A percentile compares a stretch with the other conserved stretches of the same genome.
These are phyloP conservation scores for Sisor rabdophorus DNA, from an alignment of 2,113 vertebrate genomes.

Conservation along the genomic window DNA sequence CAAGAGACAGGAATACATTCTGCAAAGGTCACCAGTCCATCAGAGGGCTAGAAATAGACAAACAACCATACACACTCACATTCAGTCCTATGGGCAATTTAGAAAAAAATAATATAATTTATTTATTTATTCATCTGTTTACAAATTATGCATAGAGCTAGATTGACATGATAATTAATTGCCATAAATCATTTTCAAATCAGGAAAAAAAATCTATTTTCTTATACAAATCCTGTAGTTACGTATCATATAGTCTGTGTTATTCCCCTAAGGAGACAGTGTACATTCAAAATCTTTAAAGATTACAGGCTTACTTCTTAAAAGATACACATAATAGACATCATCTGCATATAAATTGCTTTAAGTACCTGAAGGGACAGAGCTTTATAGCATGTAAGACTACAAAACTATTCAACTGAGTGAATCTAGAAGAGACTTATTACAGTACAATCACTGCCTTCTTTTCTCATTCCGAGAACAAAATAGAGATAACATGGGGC, in stretches of 20 bases:
- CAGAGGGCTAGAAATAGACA: too few species aligned
- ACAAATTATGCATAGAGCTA: too few species aligned
- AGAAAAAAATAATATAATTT: too few species aligned
- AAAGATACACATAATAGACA: conserved; percentile 66
- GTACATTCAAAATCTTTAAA: conserved; percentile 63
- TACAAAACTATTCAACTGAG: conserved; percentile 65
- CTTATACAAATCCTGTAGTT: conserved; percentile 18
- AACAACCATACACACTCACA: too few species aligned
- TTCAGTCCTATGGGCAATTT: too few species aligned
- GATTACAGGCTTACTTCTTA: conserved; percentile 72
- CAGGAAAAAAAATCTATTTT: neutral
- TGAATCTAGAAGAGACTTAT: conserved; percentile 72
- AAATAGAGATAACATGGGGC: conserved; percentile 69
- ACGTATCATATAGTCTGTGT: conserved; percentile 17
- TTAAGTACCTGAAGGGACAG: conserved; percentile 66
- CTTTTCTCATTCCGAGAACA: conserved; percentile 51
- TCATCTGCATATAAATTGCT: conserved; percentile 82
- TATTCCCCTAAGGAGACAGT: conserved; percentile 48
- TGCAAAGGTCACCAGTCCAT: too few species aligned
- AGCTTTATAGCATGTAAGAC: conserved; percentile 65
- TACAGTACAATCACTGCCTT: conserved; percentile 68
- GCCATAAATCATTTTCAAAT: conserved; percentile 46
- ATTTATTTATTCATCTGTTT: too few species aligned
- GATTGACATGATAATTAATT: conserved; percentile 51
- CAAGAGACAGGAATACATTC: too few species aligned